A percentile compares a stretch with the other conserved stretches of the same genome.
phyloP scores from a whole-genome alignment of 2,113 vertebrate species.

The Lampris incognitus region DNA sequence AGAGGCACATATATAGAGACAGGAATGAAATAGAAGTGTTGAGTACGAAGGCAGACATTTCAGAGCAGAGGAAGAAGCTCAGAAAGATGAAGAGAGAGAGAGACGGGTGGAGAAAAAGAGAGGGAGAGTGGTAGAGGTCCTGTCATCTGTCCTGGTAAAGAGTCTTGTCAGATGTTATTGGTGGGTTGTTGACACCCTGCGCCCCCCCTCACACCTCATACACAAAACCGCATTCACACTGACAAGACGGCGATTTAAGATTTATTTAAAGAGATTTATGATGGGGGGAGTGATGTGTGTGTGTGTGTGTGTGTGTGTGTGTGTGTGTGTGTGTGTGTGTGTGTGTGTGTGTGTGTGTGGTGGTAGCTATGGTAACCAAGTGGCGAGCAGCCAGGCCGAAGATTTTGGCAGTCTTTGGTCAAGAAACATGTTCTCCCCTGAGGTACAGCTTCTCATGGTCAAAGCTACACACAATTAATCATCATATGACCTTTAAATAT shows the following conservation, averaged over 20 bases:
- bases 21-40: background rate
- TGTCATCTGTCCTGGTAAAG: background rate
- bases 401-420: conserved; percentile 18
- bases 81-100: background rate
- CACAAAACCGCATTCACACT: background rate
- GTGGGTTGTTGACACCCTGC: background rate
- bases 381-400: conserved; percentile 7
- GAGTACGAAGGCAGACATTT: too few relatives aligned
- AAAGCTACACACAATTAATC: conserved; percentile 44
- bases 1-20: background rate
- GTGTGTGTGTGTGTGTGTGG: background rate
- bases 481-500: conserved; percentile 28
- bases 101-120: background rate
- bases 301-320: too few relatives aligned
- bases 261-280: too few relatives aligned
- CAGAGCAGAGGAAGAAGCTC: background rate
- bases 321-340: background rate
- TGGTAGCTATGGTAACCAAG: conserved; percentile 46
- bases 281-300: too few relatives aligned
- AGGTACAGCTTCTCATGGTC: conserved; percentile 34
- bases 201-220: background rate
- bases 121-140: background rate
- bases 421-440: conserved; percentile 39
- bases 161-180: conserved; percentile 1
- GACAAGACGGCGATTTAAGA: too few relatives aligned